Evolutionary conservation across 2,113 vertebrate genomes (phyloP).

Genomic region (Phalacrocorax aristotelis): DNA sequence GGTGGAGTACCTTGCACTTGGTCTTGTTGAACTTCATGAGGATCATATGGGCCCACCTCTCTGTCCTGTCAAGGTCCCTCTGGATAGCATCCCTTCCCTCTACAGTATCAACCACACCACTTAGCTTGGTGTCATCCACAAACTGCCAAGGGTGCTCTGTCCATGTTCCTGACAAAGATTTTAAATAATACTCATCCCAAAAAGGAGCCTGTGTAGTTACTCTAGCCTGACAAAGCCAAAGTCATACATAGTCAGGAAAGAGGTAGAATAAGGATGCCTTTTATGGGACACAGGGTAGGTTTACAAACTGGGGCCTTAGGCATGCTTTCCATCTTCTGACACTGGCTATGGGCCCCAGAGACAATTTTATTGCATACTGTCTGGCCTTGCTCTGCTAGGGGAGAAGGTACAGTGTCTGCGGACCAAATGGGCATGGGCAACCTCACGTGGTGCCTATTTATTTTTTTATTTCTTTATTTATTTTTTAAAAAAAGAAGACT

Average conservation of each 20-base stretch:
- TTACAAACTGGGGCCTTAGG: neutral
- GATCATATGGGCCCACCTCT: neutral
- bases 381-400: neutral
- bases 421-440: neutral
- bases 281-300: neutral
- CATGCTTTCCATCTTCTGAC: neutral
- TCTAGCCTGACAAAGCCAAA: neutral
- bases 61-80: neutral
- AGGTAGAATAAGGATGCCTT: neutral
- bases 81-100: neutral
- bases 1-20: neutral
- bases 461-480: neutral
- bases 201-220: neutral
- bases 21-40: neutral
- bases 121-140: neutral
- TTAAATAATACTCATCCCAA: neutral
- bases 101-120: neutral
- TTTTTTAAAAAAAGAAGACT: neutral
- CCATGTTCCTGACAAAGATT: neutral
- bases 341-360: accelerated
- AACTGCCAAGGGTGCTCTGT: neutral
- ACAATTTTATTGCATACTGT: neutral
- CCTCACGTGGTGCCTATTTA: neutral
- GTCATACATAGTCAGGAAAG: neutral
- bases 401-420: neutral